Percentiles rank a stretch among this genome's conserved stretches.
phyloP scores from a whole-genome alignment of 2,888 invertebrate species.

The Lottia scabra region DNA sequence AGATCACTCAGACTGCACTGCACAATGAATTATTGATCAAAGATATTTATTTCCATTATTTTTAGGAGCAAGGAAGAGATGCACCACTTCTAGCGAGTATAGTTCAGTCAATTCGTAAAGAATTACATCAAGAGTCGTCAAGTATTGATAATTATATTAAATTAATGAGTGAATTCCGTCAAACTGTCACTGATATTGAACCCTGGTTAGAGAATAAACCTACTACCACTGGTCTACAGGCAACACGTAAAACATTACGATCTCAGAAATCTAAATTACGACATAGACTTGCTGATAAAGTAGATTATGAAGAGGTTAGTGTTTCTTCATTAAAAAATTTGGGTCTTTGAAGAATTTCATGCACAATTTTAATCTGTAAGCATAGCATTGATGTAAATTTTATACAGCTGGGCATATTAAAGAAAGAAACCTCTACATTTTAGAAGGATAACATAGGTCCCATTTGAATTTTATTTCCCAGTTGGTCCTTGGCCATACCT shows the following conservation, averaged over 20 bases:
- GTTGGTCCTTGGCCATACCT: too few species aligned
- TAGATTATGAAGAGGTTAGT: constrained; percentile 61
- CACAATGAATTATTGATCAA: neutral
- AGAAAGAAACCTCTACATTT: too few species aligned
- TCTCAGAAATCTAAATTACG: constrained; percentile 58
- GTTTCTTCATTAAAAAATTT: too few species aligned
- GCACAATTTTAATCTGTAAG: too few species aligned
- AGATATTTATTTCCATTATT: too few species aligned
- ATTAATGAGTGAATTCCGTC: constrained; percentile 42
- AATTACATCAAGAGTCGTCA: constrained; percentile 43
- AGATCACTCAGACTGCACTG: neutral
- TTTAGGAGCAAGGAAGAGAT: constrained; percentile 49
- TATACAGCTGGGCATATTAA: too few species aligned
- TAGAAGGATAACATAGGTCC: too few species aligned
- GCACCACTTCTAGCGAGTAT: constrained; percentile 48
- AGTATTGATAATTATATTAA: constrained; percentile 45
- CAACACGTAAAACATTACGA: constrained; percentile 47
- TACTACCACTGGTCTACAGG: constrained; percentile 42
- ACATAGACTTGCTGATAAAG: constrained; percentile 60
- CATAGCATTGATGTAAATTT: too few species aligned
- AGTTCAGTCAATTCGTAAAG: constrained; percentile 46
- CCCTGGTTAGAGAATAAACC: constrained; percentile 58
- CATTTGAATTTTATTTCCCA: too few species aligned
- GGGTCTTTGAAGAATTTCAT: too few species aligned
- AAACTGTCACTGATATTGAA: constrained; percentile 41